Evolutionary conservation across 35 echinoderm and acorn worm genomes (phyloP).

Genomic region (Heliocidaris tuberculata): DNA sequence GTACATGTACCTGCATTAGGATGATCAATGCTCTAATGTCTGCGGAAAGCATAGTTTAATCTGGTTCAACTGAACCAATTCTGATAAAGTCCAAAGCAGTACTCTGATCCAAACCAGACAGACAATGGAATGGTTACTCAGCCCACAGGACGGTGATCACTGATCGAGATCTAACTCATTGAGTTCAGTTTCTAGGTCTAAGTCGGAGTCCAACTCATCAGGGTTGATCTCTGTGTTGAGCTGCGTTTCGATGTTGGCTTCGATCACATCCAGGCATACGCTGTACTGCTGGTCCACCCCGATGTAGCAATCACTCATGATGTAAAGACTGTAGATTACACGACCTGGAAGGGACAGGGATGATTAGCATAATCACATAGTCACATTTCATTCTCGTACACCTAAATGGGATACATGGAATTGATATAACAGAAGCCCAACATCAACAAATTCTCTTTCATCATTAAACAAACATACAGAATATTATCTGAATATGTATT

Average conservation of each 20-base stretch:
- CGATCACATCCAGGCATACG: conserved; percentile 86
- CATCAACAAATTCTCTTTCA: too few relatives aligned
- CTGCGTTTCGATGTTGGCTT: conserved; percentile 75
- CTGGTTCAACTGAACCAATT: too few relatives aligned
- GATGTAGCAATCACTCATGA: conserved; percentile 92
- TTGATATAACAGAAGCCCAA: too few relatives aligned
- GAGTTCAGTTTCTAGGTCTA: not conserved
- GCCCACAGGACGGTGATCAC: not conserved
- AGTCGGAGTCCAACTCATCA: conserved; percentile 48
- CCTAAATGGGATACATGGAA: too few relatives aligned
- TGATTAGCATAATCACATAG: not conserved
- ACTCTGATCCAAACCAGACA: too few relatives aligned
- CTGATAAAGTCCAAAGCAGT: too few relatives aligned
- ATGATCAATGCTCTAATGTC: too few relatives aligned
- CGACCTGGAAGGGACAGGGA: conserved; percentile 58
- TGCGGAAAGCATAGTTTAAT: too few relatives aligned
- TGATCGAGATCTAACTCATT: not conserved
- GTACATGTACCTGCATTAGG: too few relatives aligned
- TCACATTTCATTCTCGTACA: not conserved
- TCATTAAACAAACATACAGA: too few relatives aligned
- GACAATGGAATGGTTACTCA: not conserved
- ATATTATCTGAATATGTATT: too few relatives aligned
- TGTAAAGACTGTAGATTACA: conserved; percentile 84
- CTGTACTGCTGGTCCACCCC: conserved; percentile 95
- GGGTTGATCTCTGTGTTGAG: conserved; percentile 72